A percentile compares a stretch with the other conserved stretches of the same genome.
phyloP scores from a whole-genome alignment of 2,113 vertebrate species.

The Oreotrochilus melanogaster region DNA sequence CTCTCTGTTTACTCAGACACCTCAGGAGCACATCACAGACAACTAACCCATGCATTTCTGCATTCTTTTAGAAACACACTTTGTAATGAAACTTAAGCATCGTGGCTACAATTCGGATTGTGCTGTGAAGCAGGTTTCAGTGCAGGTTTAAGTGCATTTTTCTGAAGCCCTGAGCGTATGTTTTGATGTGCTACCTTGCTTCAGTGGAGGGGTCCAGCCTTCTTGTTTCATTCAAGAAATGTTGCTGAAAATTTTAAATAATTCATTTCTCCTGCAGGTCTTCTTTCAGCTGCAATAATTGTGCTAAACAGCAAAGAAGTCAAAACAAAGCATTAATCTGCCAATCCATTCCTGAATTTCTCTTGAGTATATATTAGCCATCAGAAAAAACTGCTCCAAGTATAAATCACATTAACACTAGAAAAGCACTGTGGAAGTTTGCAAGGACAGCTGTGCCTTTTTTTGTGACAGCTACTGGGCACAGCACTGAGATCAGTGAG shows the following conservation, averaged over 20 bases:
- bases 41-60: not conserved
- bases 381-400: conserved; percentile 1
- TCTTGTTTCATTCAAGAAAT: not conserved
- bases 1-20: not conserved
- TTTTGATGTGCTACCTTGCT: not conserved
- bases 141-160: not conserved
- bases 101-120: not conserved
- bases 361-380: conserved; percentile 17
- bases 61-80: not conserved
- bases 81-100: not conserved
- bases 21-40: not conserved
- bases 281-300: not conserved
- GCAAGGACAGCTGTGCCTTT: not conserved
- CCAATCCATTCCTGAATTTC: conserved; percentile 10
- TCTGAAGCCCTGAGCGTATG: not conserved
- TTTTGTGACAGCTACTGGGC: conserved; percentile 35
- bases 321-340: conserved; percentile 3
- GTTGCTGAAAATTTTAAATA: not conserved
- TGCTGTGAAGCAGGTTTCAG: not conserved
- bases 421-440: conserved; percentile 12
- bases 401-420: conserved; percentile 12
- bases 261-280: not conserved
- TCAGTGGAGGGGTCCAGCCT: not conserved
- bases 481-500: not conserved
- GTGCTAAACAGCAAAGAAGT: not conserved